A percentile compares a stretch with the other conserved stretches of the same genome.
Evolutionary conservation across 2,113 vertebrate genomes (phyloP).

Genomic region (Tetrax tetrax): DNA sequence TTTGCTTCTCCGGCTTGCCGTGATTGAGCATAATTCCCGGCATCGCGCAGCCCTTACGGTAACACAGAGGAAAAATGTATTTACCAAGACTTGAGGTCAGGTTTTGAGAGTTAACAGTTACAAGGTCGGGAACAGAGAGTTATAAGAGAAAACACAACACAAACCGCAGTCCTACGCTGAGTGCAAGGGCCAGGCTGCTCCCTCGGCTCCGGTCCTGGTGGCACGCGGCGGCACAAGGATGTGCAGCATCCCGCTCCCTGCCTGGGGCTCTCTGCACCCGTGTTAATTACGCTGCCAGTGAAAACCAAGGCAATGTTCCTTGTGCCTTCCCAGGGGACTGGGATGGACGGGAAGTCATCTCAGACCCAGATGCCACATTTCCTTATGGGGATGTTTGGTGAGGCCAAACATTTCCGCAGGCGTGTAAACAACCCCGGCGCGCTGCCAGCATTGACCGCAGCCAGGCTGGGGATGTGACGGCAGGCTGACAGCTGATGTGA

Average conservation of each 20-base stretch:
- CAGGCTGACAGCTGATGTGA: rapidly evolving
- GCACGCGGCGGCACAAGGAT: rapidly evolving
- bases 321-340: rapidly evolving
- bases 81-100: background rate
- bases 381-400: background rate
- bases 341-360: background rate
- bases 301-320: background rate
- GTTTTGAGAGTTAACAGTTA: background rate
- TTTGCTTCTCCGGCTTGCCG: background rate
- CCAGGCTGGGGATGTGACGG: rapidly evolving
- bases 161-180: rapidly evolving
- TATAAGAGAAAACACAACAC: background rate
- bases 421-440: rapidly evolving
- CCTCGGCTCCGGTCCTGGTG: rapidly evolving
- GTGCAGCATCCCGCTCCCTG: background rate
- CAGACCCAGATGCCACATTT: rapidly evolving
- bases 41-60: background rate
- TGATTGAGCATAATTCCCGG: background rate
- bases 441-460: background rate
- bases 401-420: background rate
- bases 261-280: rapidly evolving
- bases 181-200: background rate
- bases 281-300: rapidly evolving
- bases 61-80: background rate
- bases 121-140: background rate